A percentile compares a stretch with the other conserved stretches of the same genome.
These are phyloP conservation scores for Enteromius radiatus DNA, from an alignment of 2,797 vertebrate species.

Conservation along the genomic window DNA sequence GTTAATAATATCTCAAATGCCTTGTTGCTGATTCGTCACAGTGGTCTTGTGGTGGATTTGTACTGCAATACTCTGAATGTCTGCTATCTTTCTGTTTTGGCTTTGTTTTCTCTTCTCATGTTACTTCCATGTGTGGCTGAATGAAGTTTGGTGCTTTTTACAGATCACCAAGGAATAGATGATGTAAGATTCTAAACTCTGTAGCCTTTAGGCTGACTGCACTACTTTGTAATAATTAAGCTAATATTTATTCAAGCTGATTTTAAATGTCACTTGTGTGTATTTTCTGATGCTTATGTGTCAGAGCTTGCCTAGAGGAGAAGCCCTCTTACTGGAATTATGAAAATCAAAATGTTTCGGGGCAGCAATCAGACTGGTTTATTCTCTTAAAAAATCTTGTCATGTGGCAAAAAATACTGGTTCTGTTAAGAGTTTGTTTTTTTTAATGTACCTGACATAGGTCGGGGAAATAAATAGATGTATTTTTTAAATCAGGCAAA, in stretches of 20 bases:
- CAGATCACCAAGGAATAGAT: constrained; percentile 23
- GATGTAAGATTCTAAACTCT: background rate
- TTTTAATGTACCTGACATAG: background rate
- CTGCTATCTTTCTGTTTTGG: background rate
- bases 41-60: background rate
- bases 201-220: constrained; percentile 11
- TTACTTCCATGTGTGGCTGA: constrained; percentile 26
- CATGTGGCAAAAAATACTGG: background rate
- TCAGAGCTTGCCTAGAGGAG: constrained; percentile 22
- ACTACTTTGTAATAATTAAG: constrained; percentile 34
- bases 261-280: constrained; percentile 52
- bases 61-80: background rate
- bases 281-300: constrained; percentile 19
- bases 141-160: constrained; percentile 22
- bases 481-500: background rate
- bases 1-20: constrained; percentile 6
- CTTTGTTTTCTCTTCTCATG: constrained; percentile 12
- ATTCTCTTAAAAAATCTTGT: background rate
- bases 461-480: background rate
- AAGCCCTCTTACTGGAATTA: background rate
- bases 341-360: constrained; percentile 16
- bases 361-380: background rate
- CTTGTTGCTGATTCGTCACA: constrained; percentile 1
- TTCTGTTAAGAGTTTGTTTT: background rate
- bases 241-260: constrained; percentile 44